Base-by-base conservation (phyloP, 2,113 vertebrate species). In the Hydrochoerus hydrochaeris region DNA sequence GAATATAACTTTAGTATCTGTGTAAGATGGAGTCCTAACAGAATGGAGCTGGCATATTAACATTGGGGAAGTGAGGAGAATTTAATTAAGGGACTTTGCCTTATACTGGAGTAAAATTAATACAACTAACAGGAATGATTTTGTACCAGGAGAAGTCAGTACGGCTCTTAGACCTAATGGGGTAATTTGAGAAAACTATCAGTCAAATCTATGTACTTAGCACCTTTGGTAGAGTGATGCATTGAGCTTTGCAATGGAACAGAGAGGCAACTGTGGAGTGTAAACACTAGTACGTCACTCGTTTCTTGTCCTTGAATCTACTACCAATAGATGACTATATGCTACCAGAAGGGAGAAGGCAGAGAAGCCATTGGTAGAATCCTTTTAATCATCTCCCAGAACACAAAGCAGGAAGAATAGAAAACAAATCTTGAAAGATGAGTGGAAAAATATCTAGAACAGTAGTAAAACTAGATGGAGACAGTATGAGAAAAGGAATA, bases 381-480 rank as follows among this genome's bases (percentile, higher is more conserved):
- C 28, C 32, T 82, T 57, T 62, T 3, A 85, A 6, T 83, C 20
- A 60, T 7, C 1, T 41, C 44, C 30, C 5, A 14, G 54, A 3
- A 57, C 19, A 44, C 9, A 71, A 30, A 57, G 12, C 38, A 81
- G 14, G 32, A 19, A 77, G 52, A 85, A 62, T 1, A 85, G 5
- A 83, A 30, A 90, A 85, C 35, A 57, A 46, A 71, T 46, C 10
- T 41, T 26, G 10, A 78, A 94, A 20, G 14, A 13, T 2, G 90
- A 91, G 46, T 46, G 20, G 75, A 75, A 95, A 80, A 26, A 52
- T 1, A 93, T 49, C 8, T 28, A 71, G 26, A 19, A 65, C 2
- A 71, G 52, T 88, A 88, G 65, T 28, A 85, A 90, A 92, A 62
- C 22, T 63, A 82, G 83, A 69, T 73, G 38, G 85, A 88, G n/a